phyloP scores from a whole-genome alignment of 2,113 vertebrate species.

The Stegostoma tigrinum region DNA sequence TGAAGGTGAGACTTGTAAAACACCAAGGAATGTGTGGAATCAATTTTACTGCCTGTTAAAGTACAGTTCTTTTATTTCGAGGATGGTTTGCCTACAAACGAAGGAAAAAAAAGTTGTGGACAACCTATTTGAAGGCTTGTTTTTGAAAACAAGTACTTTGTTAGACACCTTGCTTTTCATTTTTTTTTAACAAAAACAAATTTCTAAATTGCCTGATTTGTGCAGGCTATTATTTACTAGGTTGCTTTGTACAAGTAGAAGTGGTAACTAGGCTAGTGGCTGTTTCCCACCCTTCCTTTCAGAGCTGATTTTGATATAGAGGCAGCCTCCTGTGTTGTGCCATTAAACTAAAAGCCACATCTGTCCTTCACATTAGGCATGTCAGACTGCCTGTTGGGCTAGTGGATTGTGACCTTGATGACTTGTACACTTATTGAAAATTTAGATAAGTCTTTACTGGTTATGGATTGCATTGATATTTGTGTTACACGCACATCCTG shows the following conservation, averaged over 20 bases:
- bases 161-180: slow-evolving; percentile 4
- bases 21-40: background rate
- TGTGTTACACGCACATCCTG: background rate
- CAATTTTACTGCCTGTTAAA: background rate
- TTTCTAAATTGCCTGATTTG: background rate
- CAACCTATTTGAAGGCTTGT: background rate
- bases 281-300: slow-evolving; percentile 34
- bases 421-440: slow-evolving; percentile 38
- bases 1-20: background rate
- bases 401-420: slow-evolving; percentile 39
- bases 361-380: slow-evolving; percentile 21
- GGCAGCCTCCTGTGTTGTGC: slow-evolving; percentile 36
- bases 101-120: background rate
- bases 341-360: slow-evolving; percentile 37
- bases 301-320: slow-evolving; percentile 30
- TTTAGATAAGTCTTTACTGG: slow-evolving; percentile 31
- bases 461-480: slow-evolving; percentile 2
- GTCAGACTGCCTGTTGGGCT: slow-evolving; percentile 36
- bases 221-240: background rate
- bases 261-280: slow-evolving; percentile 13
- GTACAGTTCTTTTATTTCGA: slow-evolving; percentile 10
- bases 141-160: background rate
- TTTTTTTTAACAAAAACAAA: background rate
- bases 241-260: slow-evolving; percentile 16
- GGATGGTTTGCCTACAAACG: background rate